A percentile compares a stretch with the other conserved stretches of the same genome.
phyloP scores from a whole-genome alignment of 2,113 vertebrate species.

The Dasyprocta punctata region DNA sequence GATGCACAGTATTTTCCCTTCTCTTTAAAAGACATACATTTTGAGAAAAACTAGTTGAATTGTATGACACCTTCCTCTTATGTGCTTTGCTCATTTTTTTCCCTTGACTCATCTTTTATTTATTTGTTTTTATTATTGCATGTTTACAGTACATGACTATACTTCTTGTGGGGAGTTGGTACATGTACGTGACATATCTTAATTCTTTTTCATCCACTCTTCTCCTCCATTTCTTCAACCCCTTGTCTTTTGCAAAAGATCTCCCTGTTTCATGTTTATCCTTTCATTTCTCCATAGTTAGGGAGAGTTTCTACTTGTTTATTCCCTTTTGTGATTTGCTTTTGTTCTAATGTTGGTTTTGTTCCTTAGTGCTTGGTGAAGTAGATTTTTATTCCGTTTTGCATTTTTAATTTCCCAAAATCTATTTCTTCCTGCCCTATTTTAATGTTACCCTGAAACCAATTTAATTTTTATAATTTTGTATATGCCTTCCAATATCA shows the following conservation, averaged over 20 bases:
- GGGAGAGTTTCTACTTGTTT: background rate
- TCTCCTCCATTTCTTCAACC: background rate
- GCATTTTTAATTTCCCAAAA: constrained; percentile 16
- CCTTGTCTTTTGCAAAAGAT: background rate
- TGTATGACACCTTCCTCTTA: background rate
- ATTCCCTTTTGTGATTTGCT: background rate
- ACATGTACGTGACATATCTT: background rate
- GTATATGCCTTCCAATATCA: background rate
- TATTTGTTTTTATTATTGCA: background rate
- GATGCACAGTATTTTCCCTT: background rate
- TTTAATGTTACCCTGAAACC: background rate
- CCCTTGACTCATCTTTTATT: background rate
- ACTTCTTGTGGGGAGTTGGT: background rate
- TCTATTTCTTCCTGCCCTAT: background rate
- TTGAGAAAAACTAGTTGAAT: background rate
- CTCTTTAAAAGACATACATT: background rate
- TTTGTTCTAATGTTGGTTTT: background rate
- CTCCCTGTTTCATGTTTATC: background rate
- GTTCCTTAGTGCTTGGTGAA: background rate
- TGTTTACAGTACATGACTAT: background rate
- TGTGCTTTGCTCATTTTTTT: background rate
- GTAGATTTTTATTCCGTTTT: constrained; percentile 14
- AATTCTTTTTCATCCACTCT: background rate
- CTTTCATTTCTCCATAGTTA: background rate
- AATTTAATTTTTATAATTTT: background rate